Percentiles rank a stretch among this genome's conserved stretches.
These are phyloP conservation scores for Ardeotis arabs DNA, from an alignment of 2,113 vertebrate genomes.

Conservation along the genomic window DNA sequence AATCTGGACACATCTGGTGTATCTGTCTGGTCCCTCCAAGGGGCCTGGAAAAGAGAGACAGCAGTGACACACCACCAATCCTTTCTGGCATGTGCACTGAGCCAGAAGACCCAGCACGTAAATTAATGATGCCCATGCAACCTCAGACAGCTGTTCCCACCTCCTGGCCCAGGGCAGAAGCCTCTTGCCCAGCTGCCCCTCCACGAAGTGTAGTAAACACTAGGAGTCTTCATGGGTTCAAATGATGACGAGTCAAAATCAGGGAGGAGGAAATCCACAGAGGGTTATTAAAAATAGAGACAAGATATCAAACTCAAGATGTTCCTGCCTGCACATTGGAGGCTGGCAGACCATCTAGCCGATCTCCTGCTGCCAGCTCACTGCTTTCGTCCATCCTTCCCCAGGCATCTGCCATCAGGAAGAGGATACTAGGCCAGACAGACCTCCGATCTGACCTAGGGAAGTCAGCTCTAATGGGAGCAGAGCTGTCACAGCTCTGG, in stretches of 20 bases:
- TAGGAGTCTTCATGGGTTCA: not conserved
- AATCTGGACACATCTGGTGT: not conserved
- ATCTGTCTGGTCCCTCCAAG: not conserved
- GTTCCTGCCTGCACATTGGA: not conserved
- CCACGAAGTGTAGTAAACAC: not conserved
- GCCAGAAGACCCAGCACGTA: not conserved
- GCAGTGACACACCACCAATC: not conserved
- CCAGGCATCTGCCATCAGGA: not conserved
- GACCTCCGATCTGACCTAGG: not conserved
- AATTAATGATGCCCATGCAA: accelerated
- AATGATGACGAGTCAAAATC: not conserved
- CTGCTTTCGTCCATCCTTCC: not conserved
- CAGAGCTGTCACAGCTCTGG: not conserved
- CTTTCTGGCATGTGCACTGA: not conserved
- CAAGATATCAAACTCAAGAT: not conserved
- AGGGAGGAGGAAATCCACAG: not conserved
- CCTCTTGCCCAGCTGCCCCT: not conserved
- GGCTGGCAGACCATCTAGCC: not conserved
- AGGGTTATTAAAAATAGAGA: not conserved
- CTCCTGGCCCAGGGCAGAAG: not conserved
- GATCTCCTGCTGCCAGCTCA: not conserved
- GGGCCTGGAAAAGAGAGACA: not conserved
- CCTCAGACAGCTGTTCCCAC: not conserved
- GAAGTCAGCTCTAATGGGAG: not conserved
- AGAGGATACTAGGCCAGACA: not conserved